phyloP scores from a whole-genome alignment of 2,113 vertebrate genomes.

The Ceyx cyanopectus region DNA sequence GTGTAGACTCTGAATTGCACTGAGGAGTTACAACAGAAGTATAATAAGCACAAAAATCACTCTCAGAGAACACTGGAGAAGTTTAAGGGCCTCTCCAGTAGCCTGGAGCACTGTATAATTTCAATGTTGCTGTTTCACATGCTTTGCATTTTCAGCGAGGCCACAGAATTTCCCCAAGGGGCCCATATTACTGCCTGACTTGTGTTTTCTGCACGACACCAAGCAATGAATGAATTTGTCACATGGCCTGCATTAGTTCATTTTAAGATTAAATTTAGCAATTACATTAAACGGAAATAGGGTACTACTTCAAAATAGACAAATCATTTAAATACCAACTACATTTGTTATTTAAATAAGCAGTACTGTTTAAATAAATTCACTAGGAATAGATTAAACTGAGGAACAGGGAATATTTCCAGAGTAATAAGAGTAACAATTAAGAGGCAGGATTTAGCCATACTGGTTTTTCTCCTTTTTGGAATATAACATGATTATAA shows the following conservation, averaged over 20 bases:
- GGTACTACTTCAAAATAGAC: neutral
- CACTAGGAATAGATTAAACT: neutral
- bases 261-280: neutral
- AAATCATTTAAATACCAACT: neutral
- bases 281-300: neutral
- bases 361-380: neutral
- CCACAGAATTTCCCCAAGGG: neutral
- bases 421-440: neutral
- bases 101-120: neutral
- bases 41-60: rapidly evolving
- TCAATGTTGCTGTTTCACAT: neutral
- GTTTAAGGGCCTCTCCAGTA: neutral
- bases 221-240: neutral
- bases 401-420: neutral
- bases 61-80: neutral
- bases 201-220: neutral
- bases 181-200: neutral
- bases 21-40: neutral
- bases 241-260: neutral
- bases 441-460: neutral
- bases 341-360: neutral
- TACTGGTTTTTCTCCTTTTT: neutral
- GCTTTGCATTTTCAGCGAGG: neutral
- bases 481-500: neutral
- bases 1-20: neutral